Conservation (phyloP, 2,797 vertebrate species). For the Sphenodon punctatus region DNA sequence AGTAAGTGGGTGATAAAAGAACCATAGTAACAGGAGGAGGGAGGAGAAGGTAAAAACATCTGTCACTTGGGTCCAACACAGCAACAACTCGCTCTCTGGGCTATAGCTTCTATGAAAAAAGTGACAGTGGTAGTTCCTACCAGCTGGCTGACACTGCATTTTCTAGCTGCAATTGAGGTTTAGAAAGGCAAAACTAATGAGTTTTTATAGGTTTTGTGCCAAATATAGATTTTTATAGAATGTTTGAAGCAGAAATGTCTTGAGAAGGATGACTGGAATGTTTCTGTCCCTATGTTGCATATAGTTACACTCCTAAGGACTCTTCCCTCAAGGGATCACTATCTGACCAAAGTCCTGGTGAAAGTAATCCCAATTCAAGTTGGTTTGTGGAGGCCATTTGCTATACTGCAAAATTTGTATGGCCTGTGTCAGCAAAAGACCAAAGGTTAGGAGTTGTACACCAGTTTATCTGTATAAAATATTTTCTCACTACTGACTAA, state of each 20-base stretch:
- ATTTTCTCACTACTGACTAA: background rate
- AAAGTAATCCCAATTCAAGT: too few relatives aligned
- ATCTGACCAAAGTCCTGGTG: too few relatives aligned
- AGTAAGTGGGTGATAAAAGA: too few relatives aligned
- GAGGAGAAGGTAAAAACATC: too few relatives aligned
- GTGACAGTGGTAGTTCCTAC: background rate
- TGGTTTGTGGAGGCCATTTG: background rate
- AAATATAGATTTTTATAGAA: background rate
- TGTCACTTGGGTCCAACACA: too few relatives aligned
- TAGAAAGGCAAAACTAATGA: background rate
- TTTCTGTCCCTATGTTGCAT: background rate
- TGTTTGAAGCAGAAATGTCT: background rate
- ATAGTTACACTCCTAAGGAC: background rate
- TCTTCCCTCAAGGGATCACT: slow-evolving; percentile 18
- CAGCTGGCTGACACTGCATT: background rate
- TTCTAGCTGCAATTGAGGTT: background rate
- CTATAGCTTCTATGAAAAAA: too few relatives aligned
- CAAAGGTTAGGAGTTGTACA: background rate
- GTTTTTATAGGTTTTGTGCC: background rate
- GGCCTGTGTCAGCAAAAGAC: background rate
- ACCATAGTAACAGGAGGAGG: too few relatives aligned
- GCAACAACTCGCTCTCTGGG: too few relatives aligned
- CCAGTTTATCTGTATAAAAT: background rate
- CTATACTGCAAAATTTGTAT: slow-evolving; percentile 1
- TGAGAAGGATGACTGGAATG: background rate